These are phyloP conservation scores for Oryzias melastigma DNA, from an alignment of 2,113 vertebrate species.

Conservation along the genomic window DNA sequence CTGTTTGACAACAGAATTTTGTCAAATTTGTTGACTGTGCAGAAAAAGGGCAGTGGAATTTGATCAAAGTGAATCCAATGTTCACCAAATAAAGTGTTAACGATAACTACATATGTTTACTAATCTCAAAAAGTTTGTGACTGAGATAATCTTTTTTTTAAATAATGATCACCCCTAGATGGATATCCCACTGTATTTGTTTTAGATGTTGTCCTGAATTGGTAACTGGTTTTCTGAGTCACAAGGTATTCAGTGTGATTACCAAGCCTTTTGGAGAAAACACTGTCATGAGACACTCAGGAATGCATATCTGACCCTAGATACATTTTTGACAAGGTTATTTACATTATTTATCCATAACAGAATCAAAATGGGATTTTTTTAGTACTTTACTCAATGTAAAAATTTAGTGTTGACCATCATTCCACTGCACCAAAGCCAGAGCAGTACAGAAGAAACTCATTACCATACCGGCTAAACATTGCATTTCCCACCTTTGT, in stretches of 20 bases:
- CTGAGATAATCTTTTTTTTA: not conserved
- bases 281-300: not conserved
- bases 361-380: slow-evolving; percentile 2
- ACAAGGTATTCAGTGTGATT: not conserved
- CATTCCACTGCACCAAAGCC: not conserved
- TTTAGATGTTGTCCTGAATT: not conserved
- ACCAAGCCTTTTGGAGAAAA: not conserved
- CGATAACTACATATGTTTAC: not conserved
- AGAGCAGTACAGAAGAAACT: slow-evolving; percentile 13
- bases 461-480: slow-evolving; percentile 44
- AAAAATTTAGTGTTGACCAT: slow-evolving; percentile 14
- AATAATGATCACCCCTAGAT: not conserved
- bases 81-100: no score
- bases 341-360: not conserved
- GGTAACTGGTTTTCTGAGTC: not conserved
- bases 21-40: no score
- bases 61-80: no score
- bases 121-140: not conserved
- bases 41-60: no score
- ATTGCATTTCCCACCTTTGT: slow-evolving; percentile 56
- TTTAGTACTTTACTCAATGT: not conserved
- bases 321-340: not conserved
- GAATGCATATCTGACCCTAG: not conserved
- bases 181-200: not conserved
- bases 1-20: no score